A percentile compares a stretch with the other conserved stretches of the same genome.
Evolutionary conservation across 2,113 vertebrate genomes (phyloP).

Genomic region (Megaceryle torquata): DNA sequence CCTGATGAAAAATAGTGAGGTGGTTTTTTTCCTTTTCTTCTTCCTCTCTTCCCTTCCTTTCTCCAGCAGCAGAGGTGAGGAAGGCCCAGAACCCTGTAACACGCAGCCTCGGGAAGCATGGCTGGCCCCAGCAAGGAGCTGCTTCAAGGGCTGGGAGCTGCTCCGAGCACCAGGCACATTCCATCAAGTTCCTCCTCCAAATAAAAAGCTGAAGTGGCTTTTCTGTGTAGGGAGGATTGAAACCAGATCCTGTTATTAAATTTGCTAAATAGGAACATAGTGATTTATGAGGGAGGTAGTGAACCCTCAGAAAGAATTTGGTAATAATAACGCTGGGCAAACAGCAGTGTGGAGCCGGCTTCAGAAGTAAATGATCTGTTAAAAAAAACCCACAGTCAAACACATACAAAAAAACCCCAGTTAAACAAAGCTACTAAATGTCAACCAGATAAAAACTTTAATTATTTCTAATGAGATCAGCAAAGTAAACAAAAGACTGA

Average conservation of each 20-base stretch:
- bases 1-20: background rate
- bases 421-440: conserved; percentile 13
- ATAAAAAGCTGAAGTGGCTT: conserved; percentile 25
- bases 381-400: background rate
- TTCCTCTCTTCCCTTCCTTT: background rate
- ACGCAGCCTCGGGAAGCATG: background rate
- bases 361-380: background rate
- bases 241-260: conserved; percentile 53
- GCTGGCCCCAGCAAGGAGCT: background rate
- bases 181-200: background rate
- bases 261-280: background rate
- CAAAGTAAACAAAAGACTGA: conserved; percentile 8
- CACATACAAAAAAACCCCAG: background rate
- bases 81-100: background rate
- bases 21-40: background rate
- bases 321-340: background rate
- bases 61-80: background rate
- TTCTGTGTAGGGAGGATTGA: conserved; percentile 21
- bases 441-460: conserved; percentile 12
- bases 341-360: background rate
- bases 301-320: conserved; percentile 11
- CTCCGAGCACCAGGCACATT: conserved; percentile 7
- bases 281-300: conserved; percentile 33
- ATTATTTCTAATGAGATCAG: conserved; percentile 45
- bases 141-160: background rate